A percentile compares a stretch with the other conserved stretches of the same genome.
phyloP scores from a whole-genome alignment of 1,140 invertebrate species.

The Aphaenogaster ashmeadi region DNA sequence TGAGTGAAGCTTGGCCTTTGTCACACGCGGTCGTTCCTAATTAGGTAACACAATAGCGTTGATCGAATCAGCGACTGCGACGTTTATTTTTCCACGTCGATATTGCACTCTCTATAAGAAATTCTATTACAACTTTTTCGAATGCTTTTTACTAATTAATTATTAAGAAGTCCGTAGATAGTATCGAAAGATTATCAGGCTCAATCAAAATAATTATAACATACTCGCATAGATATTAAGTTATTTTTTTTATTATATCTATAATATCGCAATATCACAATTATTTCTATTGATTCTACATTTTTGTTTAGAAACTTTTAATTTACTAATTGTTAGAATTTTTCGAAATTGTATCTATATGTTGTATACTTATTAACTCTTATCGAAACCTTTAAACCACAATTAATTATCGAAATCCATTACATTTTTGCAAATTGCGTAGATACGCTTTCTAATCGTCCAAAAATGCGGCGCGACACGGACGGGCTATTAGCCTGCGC shows the following conservation, averaged over 20 bases:
- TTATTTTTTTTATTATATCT: neutral
- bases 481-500: constrained; percentile 66
- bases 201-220: neutral
- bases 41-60: constrained; percentile 53
- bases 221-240: neutral
- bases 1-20: constrained; percentile 35
- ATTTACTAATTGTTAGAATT: neutral
- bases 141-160: constrained; percentile 16
- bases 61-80: constrained; percentile 33
- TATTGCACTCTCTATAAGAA: neutral
- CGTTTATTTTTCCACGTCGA: constrained; percentile 37
- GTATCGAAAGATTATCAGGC: neutral
- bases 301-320: neutral
- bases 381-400: neutral
- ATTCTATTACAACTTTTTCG: constrained; percentile 8
- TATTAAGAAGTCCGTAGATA: neutral
- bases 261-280: neutral
- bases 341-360: neutral
- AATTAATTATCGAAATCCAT: neutral
- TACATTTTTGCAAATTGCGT: neutral
- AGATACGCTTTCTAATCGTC: constrained; percentile 41
- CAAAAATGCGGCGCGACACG: constrained; percentile 60
- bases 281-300: neutral
- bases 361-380: neutral
- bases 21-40: constrained; percentile 23